Evolutionary conservation across 1,140 invertebrate genomes (phyloP).

Genomic region (Formica selysi): DNA sequence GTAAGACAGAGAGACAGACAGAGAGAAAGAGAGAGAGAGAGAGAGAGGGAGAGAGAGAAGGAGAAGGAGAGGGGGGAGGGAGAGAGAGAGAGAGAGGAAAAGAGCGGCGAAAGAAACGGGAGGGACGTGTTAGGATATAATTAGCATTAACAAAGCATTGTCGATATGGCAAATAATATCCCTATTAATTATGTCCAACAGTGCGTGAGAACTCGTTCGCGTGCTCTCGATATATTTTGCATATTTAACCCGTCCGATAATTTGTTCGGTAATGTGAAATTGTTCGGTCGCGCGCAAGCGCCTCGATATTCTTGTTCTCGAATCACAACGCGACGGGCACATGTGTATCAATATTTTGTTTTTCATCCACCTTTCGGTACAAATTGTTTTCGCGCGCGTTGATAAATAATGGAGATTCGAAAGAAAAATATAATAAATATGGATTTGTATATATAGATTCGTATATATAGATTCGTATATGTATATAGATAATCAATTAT

Average conservation of each 20-base stretch:
- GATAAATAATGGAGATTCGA: neutral
- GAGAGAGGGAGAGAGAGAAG: neutral
- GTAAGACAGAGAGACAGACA: neutral
- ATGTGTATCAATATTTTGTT: constrained; percentile 3
- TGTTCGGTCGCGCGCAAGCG: neutral
- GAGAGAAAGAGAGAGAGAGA: neutral
- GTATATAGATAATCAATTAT: neutral
- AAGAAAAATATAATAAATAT: constrained; percentile 4
- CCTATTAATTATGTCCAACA: constrained; percentile 71
- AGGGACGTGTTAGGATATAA: constrained; percentile 53
- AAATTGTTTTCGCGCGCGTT: constrained; percentile 18
- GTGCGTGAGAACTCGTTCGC: neutral
- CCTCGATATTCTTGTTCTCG: neutral
- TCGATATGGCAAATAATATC: constrained; percentile 67
- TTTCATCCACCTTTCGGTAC: neutral
- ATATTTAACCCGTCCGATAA: constrained; percentile 69
- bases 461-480: neutral
- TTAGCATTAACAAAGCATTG: constrained; percentile 73
- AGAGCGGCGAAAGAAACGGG: neutral
- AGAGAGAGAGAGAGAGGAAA: neutral
- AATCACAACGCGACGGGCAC: neutral
- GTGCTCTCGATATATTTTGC: constrained; percentile 55
- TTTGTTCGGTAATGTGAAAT: constrained; percentile 62
- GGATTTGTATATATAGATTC: neutral
- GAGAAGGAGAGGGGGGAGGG: too few species aligned